phyloP scores from a whole-genome alignment of 1,140 invertebrate species.

The Globodera ellingtonae region DNA sequence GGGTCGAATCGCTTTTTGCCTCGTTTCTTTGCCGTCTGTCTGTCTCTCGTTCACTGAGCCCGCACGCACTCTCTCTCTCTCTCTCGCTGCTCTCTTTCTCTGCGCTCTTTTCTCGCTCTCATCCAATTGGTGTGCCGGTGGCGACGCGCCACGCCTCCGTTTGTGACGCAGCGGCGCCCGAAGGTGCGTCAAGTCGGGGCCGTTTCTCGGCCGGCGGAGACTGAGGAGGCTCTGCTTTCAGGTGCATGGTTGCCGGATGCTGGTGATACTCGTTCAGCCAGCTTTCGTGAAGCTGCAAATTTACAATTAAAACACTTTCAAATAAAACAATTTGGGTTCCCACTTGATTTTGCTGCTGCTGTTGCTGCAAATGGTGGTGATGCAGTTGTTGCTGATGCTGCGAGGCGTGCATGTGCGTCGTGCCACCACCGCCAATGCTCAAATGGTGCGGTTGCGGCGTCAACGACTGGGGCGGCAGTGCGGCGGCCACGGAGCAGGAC shows the following conservation, averaged over 20 bases:
- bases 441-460: conserved; percentile 45
- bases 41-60: too few relatives aligned
- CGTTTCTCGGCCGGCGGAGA: conserved; percentile 58
- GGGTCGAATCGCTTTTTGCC: background rate
- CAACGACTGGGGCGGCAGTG: conserved; percentile 50
- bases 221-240: conserved; percentile 59
- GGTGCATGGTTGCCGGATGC: conserved; percentile 32
- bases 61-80: background rate
- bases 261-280: conserved; percentile 40
- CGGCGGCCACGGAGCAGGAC: conserved; percentile 42
- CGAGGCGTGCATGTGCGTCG: background rate
- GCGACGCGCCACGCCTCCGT: background rate
- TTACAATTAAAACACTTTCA: too few relatives aligned
- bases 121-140: conserved; percentile 2
- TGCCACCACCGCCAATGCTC: conserved; percentile 15
- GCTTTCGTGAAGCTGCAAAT: conserved; percentile 2
- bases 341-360: conserved; percentile 20
- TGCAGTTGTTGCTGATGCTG: conserved; percentile 36
- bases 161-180: background rate
- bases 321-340: background rate
- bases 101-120: background rate
- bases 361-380: conserved; percentile 2
- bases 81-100: background rate
- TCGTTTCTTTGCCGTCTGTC: too few relatives aligned
- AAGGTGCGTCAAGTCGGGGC: conserved; percentile 43